Percentiles rank a stretch among this genome's conserved stretches.
These are phyloP conservation scores for Prinia subflava DNA, from an alignment of 2,113 vertebrate genomes.

Conservation along the genomic window DNA sequence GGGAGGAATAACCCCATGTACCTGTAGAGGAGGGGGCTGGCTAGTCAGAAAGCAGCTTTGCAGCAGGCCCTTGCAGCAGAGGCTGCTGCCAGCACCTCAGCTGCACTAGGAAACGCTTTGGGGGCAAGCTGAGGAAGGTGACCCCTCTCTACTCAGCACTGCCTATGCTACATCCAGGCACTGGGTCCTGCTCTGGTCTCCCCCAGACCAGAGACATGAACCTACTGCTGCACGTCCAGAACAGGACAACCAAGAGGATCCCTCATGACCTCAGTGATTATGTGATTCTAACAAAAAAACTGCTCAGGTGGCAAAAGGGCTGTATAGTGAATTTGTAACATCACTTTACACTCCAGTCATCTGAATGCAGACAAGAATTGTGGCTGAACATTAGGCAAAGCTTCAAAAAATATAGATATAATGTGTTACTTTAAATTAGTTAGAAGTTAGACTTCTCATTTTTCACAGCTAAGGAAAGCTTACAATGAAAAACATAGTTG, in stretches of 20 bases:
- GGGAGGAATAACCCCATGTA: background rate
- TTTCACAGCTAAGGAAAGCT: background rate
- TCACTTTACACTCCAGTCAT: background rate
- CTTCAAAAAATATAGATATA: background rate
- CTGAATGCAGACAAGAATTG: background rate
- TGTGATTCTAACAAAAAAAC: background rate
- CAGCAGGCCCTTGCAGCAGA: background rate
- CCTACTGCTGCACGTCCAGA: background rate
- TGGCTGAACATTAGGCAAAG: background rate
- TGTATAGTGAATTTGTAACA: background rate
- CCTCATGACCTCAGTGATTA: background rate
- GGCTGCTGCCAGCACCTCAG: background rate
- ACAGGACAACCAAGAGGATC: background rate
- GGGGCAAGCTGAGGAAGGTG: background rate
- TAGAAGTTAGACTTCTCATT: background rate
- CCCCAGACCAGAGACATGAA: fast-evolving
- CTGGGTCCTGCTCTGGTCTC: background rate
- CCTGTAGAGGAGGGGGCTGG: background rate
- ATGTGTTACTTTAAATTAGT: background rate
- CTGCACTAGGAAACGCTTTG: background rate
- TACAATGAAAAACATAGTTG: background rate
- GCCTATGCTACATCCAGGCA: background rate
- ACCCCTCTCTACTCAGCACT: background rate
- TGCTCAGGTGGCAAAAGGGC: background rate
- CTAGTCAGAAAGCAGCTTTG: background rate